Evolutionary conservation across 2,888 invertebrate genomes (phyloP).

Genomic region (Macaria notata): DNA sequence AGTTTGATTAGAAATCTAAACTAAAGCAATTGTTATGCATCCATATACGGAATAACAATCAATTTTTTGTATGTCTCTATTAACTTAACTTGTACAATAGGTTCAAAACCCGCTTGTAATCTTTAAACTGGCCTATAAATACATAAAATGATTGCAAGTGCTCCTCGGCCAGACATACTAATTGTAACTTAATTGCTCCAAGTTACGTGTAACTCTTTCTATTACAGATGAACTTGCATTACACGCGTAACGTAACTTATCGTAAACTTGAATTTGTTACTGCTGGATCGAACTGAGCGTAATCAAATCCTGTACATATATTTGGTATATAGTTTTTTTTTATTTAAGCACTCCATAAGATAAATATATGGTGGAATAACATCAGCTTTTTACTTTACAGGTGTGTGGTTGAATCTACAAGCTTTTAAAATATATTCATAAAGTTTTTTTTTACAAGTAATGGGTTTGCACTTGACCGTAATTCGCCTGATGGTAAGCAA

Average conservation of each 20-base stretch:
- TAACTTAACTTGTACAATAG: constrained; percentile 8
- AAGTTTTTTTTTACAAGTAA: too few species aligned
- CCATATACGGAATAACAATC: constrained; percentile 12
- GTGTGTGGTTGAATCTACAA: too few species aligned
- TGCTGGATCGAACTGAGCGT: too few species aligned
- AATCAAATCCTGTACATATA: too few species aligned
- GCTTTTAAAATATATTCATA: too few species aligned
- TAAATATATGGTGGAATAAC: too few species aligned
- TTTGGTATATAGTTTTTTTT: too few species aligned
- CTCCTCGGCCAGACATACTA: constrained; percentile 1
- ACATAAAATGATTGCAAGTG: constrained; percentile 3
- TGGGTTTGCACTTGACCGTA: too few species aligned
- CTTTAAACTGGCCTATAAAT: not conserved
- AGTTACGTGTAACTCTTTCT: constrained; percentile 12
- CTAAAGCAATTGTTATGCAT: constrained; percentile 1
- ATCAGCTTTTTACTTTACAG: too few species aligned
- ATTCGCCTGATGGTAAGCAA: too few species aligned
- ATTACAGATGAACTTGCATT: constrained; percentile 17
- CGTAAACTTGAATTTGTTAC: constrained; percentile 8
- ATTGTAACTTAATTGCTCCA: constrained; percentile 7
- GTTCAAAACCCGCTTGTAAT: not conserved
- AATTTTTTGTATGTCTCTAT: constrained; percentile 5
- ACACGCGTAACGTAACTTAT: constrained; percentile 3
- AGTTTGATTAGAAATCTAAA: too few species aligned
- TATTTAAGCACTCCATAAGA: too few species aligned